Base-by-base conservation (phyloP, 2,113 vertebrate species). In the Chroicocephalus ridibundus region DNA sequence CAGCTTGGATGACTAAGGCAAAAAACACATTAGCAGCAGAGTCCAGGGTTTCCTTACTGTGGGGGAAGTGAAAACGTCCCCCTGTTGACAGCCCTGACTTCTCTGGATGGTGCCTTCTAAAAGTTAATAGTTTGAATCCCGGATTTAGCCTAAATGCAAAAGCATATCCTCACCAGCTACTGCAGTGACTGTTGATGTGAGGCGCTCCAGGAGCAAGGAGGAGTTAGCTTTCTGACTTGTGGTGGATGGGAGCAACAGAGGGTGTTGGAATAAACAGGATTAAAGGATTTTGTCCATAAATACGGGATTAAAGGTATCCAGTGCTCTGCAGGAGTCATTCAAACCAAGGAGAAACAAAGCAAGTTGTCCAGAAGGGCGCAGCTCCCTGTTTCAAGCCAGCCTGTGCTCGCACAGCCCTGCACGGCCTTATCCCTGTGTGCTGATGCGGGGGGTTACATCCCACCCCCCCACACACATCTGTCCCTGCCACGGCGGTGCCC, bases 1-100 rank as follows among this genome's bases (percentile, higher is more conserved):
- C 83, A 80, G 94, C 95, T 88, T 88, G 96, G 90, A 97, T 97
- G 96, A 97, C 97, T 97, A 97, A 97, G 95, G 94, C 94, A 90
- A 97, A 97, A 95, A 92, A 7, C 79, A 27, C 64, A 75, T 83
- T 70, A 86, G 90, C 86, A 52, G 75, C 55, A 36, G 87, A 78
- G 72, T 75, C 68, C 78, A 92, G 94, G 69, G 49, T 90, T 88
- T 90, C 65, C 95, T 95, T 31, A 76, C 47, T 54, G 64, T 26
- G 90, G 44, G 61, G 51, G 87, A 92, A 87, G 85, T 65, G 76
- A 84, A 88, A 95, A 95, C n/a, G 85, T n/a, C 70, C 92, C 75
- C 46, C 18, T 24, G 22, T 38, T 80, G 84, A 47, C 51, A 75
- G 85, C 62, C 57, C 40, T 70, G 91, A 57, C 88, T 93, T 79